Conservation (phyloP, 2,113 vertebrate species). For the Strigops habroptila region DNA sequence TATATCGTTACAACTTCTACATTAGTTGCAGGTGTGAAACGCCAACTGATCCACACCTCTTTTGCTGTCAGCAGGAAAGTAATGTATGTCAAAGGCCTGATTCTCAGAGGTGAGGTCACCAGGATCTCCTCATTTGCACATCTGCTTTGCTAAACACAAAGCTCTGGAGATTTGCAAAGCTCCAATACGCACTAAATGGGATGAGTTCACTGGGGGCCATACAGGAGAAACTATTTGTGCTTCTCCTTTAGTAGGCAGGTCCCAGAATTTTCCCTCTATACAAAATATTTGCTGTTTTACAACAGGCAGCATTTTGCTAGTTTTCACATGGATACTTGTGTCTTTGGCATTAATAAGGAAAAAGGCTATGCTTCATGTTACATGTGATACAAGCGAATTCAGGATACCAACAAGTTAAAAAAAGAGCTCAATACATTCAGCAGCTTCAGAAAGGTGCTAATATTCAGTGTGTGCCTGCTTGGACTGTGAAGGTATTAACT, state of each 20-base stretch:
- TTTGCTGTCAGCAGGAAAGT: constrained; percentile 3
- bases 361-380: neutral
- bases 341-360: neutral
- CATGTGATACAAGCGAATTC: neutral
- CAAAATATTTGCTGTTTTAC: neutral
- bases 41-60: neutral
- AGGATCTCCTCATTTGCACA: constrained; percentile 14
- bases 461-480: neutral
- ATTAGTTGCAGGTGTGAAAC: constrained; percentile 56
- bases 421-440: neutral
- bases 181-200: neutral
- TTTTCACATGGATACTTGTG: neutral
- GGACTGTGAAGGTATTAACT: neutral
- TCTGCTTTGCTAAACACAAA: constrained; percentile 42
- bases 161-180: neutral
- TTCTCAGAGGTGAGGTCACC: constrained; percentile 17
- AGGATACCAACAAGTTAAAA: neutral
- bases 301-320: neutral
- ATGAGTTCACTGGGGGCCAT: neutral
- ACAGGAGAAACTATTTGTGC: neutral
- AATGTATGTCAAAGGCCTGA: neutral
- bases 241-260: neutral
- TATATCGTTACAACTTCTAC: neutral
- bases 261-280: neutral
- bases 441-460: neutral